Evolutionary conservation across 1,140 invertebrate species (phyloP).

Genomic region (Bombus huntii): DNA sequence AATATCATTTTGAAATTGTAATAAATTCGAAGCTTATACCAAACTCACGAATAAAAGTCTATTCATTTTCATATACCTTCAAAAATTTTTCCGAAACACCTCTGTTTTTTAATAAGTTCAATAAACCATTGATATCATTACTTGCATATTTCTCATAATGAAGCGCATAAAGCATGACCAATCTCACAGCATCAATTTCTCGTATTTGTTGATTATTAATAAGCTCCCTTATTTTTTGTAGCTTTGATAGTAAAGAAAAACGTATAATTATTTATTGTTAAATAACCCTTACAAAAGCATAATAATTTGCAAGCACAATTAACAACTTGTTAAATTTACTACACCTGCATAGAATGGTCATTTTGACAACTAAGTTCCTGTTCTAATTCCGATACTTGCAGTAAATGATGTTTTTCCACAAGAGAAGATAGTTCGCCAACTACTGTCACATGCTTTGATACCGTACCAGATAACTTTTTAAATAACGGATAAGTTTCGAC

Average conservation of each 20-base stretch:
- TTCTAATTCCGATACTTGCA: constrained; percentile 97
- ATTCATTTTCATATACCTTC: constrained; percentile 71
- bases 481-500: constrained; percentile 99
- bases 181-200: constrained; percentile 91
- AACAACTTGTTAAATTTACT: constrained; percentile 10
- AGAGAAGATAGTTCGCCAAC: constrained; percentile 96
- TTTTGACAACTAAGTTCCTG: constrained; percentile 97
- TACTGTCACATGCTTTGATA: constrained; percentile 98
- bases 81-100: constrained; percentile 85
- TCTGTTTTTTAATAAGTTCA: constrained; percentile 89
- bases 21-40: neutral
- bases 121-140: constrained; percentile 90
- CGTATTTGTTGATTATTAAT: constrained; percentile 88
- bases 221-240: constrained; percentile 88
- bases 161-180: constrained; percentile 96
- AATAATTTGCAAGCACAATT: neutral
- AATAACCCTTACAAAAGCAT: neutral
- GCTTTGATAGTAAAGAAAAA: constrained; percentile 67
- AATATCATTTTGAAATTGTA: constrained; percentile 46
- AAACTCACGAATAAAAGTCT: neutral
- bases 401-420: constrained; percentile 90
- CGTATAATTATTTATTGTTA: neutral
- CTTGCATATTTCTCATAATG: constrained; percentile 95
- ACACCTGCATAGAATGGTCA: constrained; percentile 93
- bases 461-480: constrained; percentile 99